Conservation (phyloP, 2,113 vertebrate species). For the Corythornis vintsioides region DNA sequence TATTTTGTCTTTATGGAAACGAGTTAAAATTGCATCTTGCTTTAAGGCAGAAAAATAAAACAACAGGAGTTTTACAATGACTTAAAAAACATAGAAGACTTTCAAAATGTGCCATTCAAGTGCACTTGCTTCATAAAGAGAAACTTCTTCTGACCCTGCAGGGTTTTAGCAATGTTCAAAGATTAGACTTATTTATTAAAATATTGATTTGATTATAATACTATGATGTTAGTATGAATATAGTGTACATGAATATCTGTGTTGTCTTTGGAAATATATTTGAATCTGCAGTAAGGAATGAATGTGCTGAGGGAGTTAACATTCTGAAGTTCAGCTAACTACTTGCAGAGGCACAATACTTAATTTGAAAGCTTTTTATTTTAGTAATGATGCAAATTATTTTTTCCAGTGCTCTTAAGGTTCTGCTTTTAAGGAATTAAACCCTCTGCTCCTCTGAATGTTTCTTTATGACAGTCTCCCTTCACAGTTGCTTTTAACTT, state of each 20-base stretch:
- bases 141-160: background rate
- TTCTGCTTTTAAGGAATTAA: constrained; percentile 34
- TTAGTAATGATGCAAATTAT: background rate
- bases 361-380: background rate
- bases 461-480: background rate
- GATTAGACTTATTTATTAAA: background rate
- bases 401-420: background rate
- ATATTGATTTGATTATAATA: background rate
- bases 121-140: background rate
- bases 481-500: constrained; percentile 14
- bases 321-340: background rate
- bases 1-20: background rate
- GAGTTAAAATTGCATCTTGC: background rate
- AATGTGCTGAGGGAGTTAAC: background rate
- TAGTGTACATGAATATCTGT: background rate
- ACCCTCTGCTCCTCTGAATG: background rate
- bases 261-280: background rate
- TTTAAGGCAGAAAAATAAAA: background rate
- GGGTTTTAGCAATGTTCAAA: background rate
- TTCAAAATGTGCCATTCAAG: background rate
- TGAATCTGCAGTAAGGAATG: background rate
- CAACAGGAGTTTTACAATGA: background rate
- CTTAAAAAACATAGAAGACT: background rate
- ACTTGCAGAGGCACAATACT: background rate
- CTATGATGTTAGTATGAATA: background rate